A percentile compares a stretch with the other conserved stretches of the same genome.
Conservation (phyloP, 2,888 invertebrate genomes). For the Frankliniella intonsa region DNA sequence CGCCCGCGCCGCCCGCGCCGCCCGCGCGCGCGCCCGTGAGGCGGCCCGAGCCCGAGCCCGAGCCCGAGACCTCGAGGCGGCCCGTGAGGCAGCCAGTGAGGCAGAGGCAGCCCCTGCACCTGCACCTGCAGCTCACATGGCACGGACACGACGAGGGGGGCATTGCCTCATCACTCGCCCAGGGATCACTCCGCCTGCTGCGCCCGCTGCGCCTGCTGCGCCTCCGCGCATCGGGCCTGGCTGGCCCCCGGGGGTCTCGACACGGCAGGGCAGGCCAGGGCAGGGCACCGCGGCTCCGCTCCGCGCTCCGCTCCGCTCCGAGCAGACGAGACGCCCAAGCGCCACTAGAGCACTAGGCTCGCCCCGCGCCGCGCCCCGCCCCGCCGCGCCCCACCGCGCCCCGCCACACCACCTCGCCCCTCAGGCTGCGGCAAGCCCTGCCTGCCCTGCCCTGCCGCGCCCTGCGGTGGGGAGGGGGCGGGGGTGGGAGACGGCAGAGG, state of each 20-base stretch:
- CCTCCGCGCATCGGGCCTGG: conserved; percentile 43
- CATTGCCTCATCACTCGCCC: conserved; percentile 41
- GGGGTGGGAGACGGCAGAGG: conserved; percentile 36
- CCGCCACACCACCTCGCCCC: conserved; percentile 29
- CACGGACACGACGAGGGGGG: conserved; percentile 46
- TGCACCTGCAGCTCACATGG: conserved; percentile 35
- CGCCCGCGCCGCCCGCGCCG: too few relatives aligned
- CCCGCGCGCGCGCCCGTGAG: too few relatives aligned
- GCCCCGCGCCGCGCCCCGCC: conserved; percentile 13
- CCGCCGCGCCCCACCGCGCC: conserved; percentile 26
- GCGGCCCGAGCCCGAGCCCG: conserved; percentile 45
- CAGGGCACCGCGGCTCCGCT: conserved; percentile 19
- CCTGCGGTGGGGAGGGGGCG: conserved; percentile 32
- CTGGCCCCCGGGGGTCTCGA: conserved; percentile 37
- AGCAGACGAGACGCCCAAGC: conserved; percentile 31
- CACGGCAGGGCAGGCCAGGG: conserved; percentile 5
- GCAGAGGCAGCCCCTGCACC: conserved; percentile 37
- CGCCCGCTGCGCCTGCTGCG: conserved; percentile 36
- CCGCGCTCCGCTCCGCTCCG: background rate
- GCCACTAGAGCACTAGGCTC: conserved; percentile 30
- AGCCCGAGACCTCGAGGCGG: conserved; percentile 43
- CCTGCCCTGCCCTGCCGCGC: conserved; percentile 15
- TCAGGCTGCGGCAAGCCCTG: conserved; percentile 32
- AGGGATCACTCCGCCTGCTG: conserved; percentile 37
- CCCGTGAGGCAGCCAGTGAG: too few relatives aligned